Conservation (phyloP, 2,797 vertebrate species). For the Synaphobranchus kaupii region DNA sequence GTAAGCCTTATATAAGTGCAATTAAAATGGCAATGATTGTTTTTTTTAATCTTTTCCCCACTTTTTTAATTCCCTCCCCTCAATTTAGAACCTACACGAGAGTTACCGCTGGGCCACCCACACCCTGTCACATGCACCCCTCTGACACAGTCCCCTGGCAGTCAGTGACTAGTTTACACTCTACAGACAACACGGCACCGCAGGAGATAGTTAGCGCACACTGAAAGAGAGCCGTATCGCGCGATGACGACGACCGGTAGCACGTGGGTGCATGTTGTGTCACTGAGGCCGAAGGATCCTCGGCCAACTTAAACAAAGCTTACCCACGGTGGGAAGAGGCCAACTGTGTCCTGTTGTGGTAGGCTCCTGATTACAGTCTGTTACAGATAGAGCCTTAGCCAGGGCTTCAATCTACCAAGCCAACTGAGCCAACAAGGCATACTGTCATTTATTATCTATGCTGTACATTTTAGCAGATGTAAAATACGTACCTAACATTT, state of each 20-base stretch:
- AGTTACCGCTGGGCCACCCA: background rate
- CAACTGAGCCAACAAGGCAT: background rate
- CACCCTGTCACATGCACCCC: background rate
- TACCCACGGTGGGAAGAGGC: background rate
- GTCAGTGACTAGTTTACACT: background rate
- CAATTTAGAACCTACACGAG: background rate
- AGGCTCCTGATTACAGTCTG: background rate
- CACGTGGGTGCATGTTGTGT: background rate
- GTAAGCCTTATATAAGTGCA: background rate
- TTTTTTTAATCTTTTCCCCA: background rate
- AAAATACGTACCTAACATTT: background rate
- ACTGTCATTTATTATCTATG: background rate
- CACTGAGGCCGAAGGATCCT: background rate
- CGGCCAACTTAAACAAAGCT: background rate
- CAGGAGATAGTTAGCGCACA: background rate
- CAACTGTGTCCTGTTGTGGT: background rate
- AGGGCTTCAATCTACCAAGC: background rate
- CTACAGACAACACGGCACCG: background rate
- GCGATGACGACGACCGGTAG: background rate
- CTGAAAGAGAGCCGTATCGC: background rate
- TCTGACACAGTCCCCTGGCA: background rate
- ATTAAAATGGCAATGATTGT: background rate
- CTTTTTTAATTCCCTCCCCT: constrained; percentile 1
- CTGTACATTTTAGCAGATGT: background rate
- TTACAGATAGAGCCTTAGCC: background rate